Conservation (phyloP, 2,797 vertebrate genomes). For the Lutjanus campechanus region DNA sequence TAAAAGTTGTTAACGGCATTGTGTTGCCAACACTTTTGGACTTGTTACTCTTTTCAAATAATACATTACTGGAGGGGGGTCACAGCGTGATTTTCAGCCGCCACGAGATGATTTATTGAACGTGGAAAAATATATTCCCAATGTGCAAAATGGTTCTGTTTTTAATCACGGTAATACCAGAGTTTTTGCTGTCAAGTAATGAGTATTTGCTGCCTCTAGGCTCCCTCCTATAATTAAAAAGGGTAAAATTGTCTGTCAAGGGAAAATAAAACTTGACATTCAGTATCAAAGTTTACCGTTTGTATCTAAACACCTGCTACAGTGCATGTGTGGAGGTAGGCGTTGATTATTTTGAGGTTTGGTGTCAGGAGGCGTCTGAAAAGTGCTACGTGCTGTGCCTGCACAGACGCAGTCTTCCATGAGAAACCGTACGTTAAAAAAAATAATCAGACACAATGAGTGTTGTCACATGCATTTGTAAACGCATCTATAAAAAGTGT, state of each 20-base stretch:
- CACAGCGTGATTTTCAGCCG: slow-evolving; percentile 59
- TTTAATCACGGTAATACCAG: slow-evolving; percentile 76
- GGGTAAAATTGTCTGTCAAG: slow-evolving; percentile 65
- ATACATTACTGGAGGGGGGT: slow-evolving; percentile 61
- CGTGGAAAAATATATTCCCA: slow-evolving; percentile 68
- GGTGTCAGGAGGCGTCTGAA: slow-evolving; percentile 18
- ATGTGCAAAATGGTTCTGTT: slow-evolving; percentile 71
- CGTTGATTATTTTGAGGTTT: slow-evolving; percentile 37
- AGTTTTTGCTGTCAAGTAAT: slow-evolving; percentile 76
- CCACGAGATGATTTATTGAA: slow-evolving; percentile 73
- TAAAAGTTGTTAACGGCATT: slow-evolving; percentile 54
- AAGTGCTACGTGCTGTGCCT: slow-evolving; percentile 13
- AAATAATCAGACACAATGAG: slow-evolving; percentile 11
- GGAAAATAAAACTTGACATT: slow-evolving; percentile 73
- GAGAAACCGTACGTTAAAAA: slow-evolving; percentile 27
- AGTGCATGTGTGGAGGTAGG: slow-evolving; percentile 29
- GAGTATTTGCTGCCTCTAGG: slow-evolving; percentile 71
- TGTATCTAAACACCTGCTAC: slow-evolving; percentile 54
- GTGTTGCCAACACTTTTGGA: slow-evolving; percentile 55
- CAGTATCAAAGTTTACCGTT: slow-evolving; percentile 64
- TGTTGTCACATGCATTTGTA: slow-evolving; percentile 2
- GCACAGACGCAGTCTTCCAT: slow-evolving; percentile 5
- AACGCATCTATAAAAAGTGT: too few species aligned
- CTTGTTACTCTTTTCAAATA: slow-evolving; percentile 64
- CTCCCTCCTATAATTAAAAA: slow-evolving; percentile 74